Evolutionary conservation across 2,888 invertebrate genomes (phyloP).

Genomic region (Heliconius aoede): DNA sequence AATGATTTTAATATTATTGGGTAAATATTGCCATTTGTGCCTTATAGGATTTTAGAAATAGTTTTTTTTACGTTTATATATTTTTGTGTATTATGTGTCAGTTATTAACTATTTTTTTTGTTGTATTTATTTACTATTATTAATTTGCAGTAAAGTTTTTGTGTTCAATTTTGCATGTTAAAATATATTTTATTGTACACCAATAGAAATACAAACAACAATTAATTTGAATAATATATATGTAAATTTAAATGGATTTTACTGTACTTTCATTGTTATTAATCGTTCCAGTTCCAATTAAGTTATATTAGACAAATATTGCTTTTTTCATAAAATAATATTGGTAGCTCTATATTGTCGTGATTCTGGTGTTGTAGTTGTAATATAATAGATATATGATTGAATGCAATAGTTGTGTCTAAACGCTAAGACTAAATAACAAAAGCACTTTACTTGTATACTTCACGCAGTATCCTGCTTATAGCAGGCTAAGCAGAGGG

Average conservation of each 20-base stretch:
- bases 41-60: neutral
- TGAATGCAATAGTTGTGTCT: no score
- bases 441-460: no score
- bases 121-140: neutral
- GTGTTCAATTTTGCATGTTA: neutral
- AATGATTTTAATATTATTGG: neutral
- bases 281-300: neutral
- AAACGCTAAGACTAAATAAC: no score
- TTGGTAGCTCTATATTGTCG: neutral
- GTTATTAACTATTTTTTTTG: neutral
- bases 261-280: neutral
- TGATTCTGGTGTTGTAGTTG: neutral
- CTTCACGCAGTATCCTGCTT: no score
- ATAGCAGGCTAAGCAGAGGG: no score
- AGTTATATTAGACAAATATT: neutral
- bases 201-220: no score
- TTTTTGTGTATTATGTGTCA: slow-evolving; percentile 4
- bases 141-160: neutral
- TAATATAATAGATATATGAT: no score
- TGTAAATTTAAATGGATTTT: neutral
- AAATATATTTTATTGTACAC: neutral
- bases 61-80: neutral
- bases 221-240: neutral
- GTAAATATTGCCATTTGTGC: slow-evolving; percentile 13
- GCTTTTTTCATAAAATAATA: neutral